phyloP scores from a whole-genome alignment of 2,113 vertebrate species.

The Geothlypis trichas region DNA sequence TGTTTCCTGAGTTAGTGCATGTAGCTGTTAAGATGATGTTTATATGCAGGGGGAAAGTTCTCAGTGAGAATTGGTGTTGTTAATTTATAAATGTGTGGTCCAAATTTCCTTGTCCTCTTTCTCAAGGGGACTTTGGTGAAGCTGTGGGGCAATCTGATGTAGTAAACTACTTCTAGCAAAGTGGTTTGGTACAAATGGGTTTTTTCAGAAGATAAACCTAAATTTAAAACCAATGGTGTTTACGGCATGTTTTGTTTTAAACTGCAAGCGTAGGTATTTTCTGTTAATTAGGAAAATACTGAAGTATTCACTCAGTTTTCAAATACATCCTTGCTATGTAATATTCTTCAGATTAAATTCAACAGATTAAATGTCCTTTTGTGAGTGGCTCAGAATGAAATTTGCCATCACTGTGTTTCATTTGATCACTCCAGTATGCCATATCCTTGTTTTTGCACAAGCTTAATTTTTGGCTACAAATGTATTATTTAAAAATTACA shows the following conservation, averaged over 20 bases:
- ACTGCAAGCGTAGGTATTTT: background rate
- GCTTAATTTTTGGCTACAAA: background rate
- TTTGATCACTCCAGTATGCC: background rate
- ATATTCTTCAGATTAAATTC: background rate
- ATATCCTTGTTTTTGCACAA: background rate
- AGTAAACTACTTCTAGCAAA: background rate
- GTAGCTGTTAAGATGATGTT: background rate
- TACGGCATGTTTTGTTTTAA: background rate
- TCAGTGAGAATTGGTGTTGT: background rate
- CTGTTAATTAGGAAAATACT: background rate
- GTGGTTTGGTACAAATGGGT: background rate
- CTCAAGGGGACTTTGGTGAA: background rate
- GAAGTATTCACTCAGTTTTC: background rate
- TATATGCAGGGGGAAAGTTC: background rate
- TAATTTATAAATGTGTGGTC: background rate
- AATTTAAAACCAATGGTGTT: background rate
- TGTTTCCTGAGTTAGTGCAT: background rate
- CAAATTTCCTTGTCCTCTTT: background rate
- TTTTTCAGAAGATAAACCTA: background rate
- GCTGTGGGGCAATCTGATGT: background rate
- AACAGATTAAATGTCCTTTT: background rate
- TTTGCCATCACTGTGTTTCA: background rate
- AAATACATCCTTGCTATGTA: background rate
- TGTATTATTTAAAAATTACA: background rate
- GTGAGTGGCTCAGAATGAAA: background rate